Percentiles rank a stretch among this genome's conserved stretches.
These are phyloP conservation scores for Adelges cooleyi DNA, from an alignment of 1,140 invertebrate species.

Conservation along the genomic window DNA sequence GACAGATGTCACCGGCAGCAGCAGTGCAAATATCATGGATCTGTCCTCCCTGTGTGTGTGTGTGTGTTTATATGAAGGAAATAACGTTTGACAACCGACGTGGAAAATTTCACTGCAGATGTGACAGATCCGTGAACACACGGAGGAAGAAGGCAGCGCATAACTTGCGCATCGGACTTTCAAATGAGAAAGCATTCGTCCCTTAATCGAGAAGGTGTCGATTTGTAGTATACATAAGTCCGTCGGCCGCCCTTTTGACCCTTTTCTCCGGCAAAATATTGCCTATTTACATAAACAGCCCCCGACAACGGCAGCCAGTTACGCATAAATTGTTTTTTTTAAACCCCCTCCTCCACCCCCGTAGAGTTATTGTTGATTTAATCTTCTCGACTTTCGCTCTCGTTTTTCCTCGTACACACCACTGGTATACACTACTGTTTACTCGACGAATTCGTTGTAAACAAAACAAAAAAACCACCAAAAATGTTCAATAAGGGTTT, in stretches of 20 bases:
- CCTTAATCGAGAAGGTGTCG: background rate
- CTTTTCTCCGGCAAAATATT: background rate
- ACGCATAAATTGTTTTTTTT: background rate
- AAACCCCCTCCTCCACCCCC: too few species aligned
- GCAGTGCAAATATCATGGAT: constrained; percentile 4
- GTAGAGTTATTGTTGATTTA: background rate
- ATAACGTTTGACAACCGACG: background rate
- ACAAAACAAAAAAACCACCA: too few species aligned
- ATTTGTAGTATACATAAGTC: background rate
- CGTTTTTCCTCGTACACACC: background rate
- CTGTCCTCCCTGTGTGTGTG: too few species aligned
- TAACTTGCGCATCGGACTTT: constrained; percentile 22
- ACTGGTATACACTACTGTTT: too few species aligned
- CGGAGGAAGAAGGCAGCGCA: background rate
- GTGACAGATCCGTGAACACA: too few species aligned
- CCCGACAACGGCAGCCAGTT: too few species aligned
- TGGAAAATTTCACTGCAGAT: constrained; percentile 19
- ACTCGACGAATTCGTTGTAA: too few species aligned
- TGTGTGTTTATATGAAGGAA: background rate
- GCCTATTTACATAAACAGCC: background rate
- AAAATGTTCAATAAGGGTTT: too few species aligned
- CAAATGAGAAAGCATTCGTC: background rate
- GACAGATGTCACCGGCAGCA: constrained; percentile 15
- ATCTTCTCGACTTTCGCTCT: background rate
- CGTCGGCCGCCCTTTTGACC: background rate